Conservation (phyloP, 1,140 invertebrate genomes). For the Drosophila burlai region DNA sequence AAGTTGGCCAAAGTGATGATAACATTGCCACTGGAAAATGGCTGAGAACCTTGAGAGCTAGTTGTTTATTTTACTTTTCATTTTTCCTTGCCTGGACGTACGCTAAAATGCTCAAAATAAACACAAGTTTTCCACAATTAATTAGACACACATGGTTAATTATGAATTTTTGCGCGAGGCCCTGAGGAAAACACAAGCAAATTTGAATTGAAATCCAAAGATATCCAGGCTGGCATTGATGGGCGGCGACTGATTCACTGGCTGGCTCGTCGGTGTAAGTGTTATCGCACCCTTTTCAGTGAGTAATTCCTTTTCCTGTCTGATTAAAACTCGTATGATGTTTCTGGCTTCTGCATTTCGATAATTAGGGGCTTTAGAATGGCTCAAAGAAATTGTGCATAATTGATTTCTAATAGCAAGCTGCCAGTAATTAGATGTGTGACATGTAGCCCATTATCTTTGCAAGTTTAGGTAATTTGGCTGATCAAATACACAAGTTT, state of each 20-base stretch:
- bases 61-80: conserved; percentile 35
- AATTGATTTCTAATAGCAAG: conserved; percentile 36
- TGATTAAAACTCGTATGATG: conserved; percentile 32
- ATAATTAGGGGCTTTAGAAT: background rate
- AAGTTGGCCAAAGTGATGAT: conserved; percentile 3
- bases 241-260: conserved; percentile 1
- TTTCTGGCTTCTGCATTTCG: background rate
- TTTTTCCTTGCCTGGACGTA: conserved; percentile 1
- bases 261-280: conserved; percentile 1
- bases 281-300: conserved; percentile 23
- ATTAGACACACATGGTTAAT: conserved; percentile 26
- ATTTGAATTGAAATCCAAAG: conserved; percentile 1
- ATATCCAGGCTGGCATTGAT: conserved; percentile 13
- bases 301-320: conserved; percentile 31
- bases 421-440: conserved; percentile 4
- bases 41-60: conserved; percentile 20
- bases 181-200: background rate
- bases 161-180: conserved; percentile 1
- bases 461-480: conserved; percentile 2
- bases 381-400: background rate
- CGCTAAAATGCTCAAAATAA: conserved; percentile 23
- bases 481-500: conserved; percentile 5
- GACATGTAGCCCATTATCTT: background rate
- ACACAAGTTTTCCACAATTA: conserved; percentile 34
- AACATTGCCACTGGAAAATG: conserved; percentile 16